These are phyloP conservation scores for Cybosia mesomella DNA, from an alignment of 2,888 invertebrate genomes.

Conservation along the genomic window DNA sequence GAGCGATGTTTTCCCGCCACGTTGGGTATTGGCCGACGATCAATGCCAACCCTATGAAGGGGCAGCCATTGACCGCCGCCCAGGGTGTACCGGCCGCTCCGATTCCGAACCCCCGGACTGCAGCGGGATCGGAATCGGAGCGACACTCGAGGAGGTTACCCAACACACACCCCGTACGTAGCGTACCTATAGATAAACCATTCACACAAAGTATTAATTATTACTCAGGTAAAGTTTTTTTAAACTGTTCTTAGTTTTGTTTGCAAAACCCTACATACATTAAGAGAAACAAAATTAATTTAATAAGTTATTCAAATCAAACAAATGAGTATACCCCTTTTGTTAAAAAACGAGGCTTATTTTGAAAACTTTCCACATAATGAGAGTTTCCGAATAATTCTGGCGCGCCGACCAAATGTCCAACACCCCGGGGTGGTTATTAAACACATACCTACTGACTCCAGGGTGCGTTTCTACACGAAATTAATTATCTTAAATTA, in stretches of 20 bases:
- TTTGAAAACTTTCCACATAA: slow-evolving; percentile 49
- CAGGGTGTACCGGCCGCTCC: too few relatives aligned
- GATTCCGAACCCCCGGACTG: too few relatives aligned
- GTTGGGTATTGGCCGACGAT: too few relatives aligned
- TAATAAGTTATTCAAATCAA: slow-evolving; percentile 43
- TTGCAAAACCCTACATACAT: slow-evolving; percentile 5
- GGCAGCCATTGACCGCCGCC: too few relatives aligned
- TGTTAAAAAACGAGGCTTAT: slow-evolving; percentile 37
- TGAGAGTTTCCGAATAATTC: slow-evolving; percentile 48
- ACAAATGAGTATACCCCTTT: slow-evolving; percentile 37
- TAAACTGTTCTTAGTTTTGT: not conserved
- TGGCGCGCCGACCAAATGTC: slow-evolving; percentile 69
- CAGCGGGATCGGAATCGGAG: too few relatives aligned
- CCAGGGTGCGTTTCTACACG: slow-evolving; percentile 49
- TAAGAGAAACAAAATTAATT: slow-evolving; percentile 31
- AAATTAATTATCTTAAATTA: slow-evolving; percentile 59
- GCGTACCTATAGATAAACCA: not conserved
- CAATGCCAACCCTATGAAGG: too few relatives aligned
- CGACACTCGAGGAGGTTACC: too few relatives aligned
- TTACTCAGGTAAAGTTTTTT: not conserved
- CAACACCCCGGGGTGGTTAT: slow-evolving; percentile 68
- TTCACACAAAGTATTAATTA: slow-evolving; percentile 6
- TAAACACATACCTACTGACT: slow-evolving; percentile 48
- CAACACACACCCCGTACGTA: too few relatives aligned
- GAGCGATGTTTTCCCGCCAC: too few relatives aligned